Percentiles rank a stretch among this genome's conserved stretches.
Evolutionary conservation across 2,113 vertebrate genomes (phyloP).

Genomic region (Syrmaticus mikado): DNA sequence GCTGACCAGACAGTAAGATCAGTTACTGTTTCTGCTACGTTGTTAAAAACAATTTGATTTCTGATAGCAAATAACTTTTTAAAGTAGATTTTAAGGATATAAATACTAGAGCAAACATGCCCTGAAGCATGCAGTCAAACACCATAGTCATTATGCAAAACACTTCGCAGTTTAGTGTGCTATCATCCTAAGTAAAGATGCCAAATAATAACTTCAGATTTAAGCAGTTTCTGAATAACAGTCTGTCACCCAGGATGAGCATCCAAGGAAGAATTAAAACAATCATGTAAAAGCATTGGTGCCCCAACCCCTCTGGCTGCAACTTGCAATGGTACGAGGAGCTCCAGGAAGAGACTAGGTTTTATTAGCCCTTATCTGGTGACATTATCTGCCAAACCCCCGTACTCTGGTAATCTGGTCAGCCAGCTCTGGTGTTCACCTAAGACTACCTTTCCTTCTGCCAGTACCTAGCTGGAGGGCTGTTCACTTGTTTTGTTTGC

Average conservation of each 20-base stretch:
- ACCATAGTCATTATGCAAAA: rapidly evolving
- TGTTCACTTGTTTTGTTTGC: neutral
- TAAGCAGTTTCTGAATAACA: neutral
- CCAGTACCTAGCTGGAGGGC: neutral
- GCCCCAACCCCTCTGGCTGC: neutral
- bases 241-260: neutral
- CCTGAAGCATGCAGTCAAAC: neutral
- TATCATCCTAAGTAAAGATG: neutral
- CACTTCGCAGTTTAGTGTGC: neutral
- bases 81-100: neutral
- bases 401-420: rapidly evolving
- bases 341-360: neutral
- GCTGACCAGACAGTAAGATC: neutral
- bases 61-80: neutral
- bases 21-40: neutral
- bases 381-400: neutral
- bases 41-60: rapidly evolving
- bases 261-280: neutral
- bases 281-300: rapidly evolving
- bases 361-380: no score
- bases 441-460: neutral
- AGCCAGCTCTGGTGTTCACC: neutral
- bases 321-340: neutral
- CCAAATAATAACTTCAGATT: neutral
- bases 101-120: neutral